phyloP scores from a whole-genome alignment of 2,888 invertebrate species.

The Pelosia muscerda region DNA sequence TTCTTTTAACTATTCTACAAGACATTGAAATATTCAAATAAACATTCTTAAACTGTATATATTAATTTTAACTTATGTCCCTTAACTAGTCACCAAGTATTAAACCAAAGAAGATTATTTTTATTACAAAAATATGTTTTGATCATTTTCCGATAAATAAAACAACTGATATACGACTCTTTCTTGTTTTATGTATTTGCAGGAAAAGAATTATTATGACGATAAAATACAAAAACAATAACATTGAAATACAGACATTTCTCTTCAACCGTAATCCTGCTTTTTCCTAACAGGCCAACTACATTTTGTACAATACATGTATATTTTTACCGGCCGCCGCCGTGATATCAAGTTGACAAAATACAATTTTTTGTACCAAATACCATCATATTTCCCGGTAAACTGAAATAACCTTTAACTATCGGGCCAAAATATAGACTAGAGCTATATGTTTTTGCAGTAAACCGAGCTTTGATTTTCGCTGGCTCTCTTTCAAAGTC shows the following conservation, averaged over 20 bases:
- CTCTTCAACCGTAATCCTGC: slow-evolving; percentile 6
- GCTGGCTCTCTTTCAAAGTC: slow-evolving; percentile 62
- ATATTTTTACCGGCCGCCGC: slow-evolving; percentile 32
- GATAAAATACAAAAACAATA: slow-evolving; percentile 16
- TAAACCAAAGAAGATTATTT: neutral
- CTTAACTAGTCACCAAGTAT: neutral
- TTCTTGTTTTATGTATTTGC: neutral
- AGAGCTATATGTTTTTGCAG: slow-evolving; percentile 46
- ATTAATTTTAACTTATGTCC: neutral
- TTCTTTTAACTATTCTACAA: too few relatives aligned
- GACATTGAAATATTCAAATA: neutral
- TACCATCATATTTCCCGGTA: slow-evolving; percentile 41
- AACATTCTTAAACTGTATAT: neutral
- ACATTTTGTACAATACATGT: slow-evolving; percentile 2
- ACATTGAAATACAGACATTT: neutral
- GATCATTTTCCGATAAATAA: slow-evolving; percentile 9
- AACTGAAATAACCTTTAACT: slow-evolving; percentile 43
- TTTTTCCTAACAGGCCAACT: slow-evolving; percentile 13
- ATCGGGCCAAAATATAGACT: slow-evolving; percentile 47
- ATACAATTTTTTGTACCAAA: slow-evolving; percentile 31
- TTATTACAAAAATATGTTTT: slow-evolving; percentile 2
- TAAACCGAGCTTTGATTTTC: slow-evolving; percentile 61
- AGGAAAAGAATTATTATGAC: neutral
- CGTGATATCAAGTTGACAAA: slow-evolving; percentile 38
- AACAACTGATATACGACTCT: slow-evolving; percentile 7